Evolutionary conservation across 2,888 invertebrate genomes (phyloP).

Genomic region (Apodemia duryi): DNA sequence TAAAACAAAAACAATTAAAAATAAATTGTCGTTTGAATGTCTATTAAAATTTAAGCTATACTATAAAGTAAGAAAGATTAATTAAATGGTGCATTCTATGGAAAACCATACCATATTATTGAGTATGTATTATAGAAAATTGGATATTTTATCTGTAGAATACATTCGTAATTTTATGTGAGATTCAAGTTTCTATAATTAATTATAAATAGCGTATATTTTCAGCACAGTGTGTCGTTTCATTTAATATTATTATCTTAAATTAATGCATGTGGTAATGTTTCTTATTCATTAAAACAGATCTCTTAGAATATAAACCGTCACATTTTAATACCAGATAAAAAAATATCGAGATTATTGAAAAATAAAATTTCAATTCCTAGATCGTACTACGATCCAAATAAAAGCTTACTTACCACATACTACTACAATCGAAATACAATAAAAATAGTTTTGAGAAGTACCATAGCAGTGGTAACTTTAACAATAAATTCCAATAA

Average conservation of each 20-base stretch:
- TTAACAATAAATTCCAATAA: constrained; percentile 53
- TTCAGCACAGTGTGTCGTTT: constrained; percentile 5
- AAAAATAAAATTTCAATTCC: constrained; percentile 66
- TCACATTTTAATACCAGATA: constrained; percentile 54
- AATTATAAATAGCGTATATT: not conserved
- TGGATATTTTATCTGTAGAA: no score
- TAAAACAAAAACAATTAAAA: no score
- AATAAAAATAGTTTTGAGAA: constrained; percentile 22
- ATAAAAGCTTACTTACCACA: not conserved
- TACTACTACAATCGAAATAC: constrained; percentile 17
- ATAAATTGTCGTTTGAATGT: no score
- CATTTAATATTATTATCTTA: not conserved
- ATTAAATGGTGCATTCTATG: no score
- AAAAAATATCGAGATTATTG: constrained; percentile 61
- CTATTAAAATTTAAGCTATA: no score
- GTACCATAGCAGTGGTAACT: constrained; percentile 53
- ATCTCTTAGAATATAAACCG: constrained; percentile 35
- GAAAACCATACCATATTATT: no score
- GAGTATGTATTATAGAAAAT: no score
- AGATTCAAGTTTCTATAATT: no score
- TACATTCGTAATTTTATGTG: no score
- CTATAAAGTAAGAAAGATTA: no score
- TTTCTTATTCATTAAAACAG: constrained; percentile 20
- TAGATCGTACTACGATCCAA: not conserved
- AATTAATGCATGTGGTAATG: constrained; percentile 1